A percentile compares a stretch with the other conserved stretches of the same genome.
phyloP scores from a whole-genome alignment of 2,113 vertebrate species.

The Coptodon bakossiorum region DNA sequence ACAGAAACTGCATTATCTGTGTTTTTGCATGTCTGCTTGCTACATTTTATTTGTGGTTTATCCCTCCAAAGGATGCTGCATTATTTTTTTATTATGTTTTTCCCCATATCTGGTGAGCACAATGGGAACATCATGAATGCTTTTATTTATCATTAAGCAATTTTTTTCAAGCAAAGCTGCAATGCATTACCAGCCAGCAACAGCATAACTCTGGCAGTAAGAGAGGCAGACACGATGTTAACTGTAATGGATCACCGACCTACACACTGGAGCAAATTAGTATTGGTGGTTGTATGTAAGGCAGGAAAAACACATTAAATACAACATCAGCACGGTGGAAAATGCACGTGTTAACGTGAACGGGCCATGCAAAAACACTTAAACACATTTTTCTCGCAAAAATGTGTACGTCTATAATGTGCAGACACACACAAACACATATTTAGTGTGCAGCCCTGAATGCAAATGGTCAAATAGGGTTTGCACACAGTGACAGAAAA shows the following conservation, averaged over 20 bases:
- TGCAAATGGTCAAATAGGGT: background rate
- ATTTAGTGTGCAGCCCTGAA: background rate
- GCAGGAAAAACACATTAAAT: background rate
- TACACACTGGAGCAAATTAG: background rate
- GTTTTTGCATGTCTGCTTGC: constrained; percentile 12
- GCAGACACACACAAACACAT: background rate
- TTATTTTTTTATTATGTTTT: background rate
- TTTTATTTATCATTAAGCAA: background rate
- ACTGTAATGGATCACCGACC: background rate
- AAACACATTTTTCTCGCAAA: constrained; percentile 39
- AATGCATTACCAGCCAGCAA: background rate
- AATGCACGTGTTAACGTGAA: background rate
- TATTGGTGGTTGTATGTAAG: background rate
- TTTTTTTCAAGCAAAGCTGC: background rate
- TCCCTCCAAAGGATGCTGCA: background rate
- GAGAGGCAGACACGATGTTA: background rate
- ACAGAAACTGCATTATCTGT: background rate
- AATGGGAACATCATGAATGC: background rate
- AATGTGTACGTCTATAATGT: background rate
- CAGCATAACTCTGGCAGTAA: background rate
- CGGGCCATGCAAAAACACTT: constrained; percentile 24
- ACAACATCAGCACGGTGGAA: background rate
- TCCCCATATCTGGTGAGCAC: background rate
- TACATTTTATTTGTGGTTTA: background rate
- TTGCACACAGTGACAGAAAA: background rate